Conservation (phyloP, 2,888 invertebrate genomes). For the Phanerotoma sp. region DNA sequence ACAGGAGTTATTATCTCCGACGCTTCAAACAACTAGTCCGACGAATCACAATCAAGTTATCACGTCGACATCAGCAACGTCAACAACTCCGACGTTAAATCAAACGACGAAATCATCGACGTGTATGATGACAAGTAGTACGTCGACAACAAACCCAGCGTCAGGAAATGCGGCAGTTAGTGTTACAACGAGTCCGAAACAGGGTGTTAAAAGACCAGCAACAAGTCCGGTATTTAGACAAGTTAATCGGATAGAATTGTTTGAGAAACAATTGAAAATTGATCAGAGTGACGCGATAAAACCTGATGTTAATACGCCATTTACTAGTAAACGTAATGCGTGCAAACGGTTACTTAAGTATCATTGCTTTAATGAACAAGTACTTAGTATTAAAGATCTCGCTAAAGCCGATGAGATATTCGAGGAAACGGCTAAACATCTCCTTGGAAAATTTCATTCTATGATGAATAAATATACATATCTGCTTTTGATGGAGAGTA, state of each 20-base stretch:
- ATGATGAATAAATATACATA: conserved; percentile 75
- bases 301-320: conserved; percentile 74
- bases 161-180: no score
- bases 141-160: neutral
- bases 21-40: conserved; percentile 26
- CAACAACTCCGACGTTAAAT: no score
- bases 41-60: conserved; percentile 28
- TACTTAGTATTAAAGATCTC: conserved; percentile 65
- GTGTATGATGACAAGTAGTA: no score
- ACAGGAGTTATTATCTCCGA: conserved; percentile 49
- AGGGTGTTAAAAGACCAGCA: conserved; percentile 55
- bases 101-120: no score
- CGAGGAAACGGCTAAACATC: conserved; percentile 67
- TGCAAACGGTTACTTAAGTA: conserved; percentile 74
- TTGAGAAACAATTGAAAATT: conserved; percentile 73
- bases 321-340: conserved; percentile 71
- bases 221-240: conserved; percentile 50
- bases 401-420: conserved; percentile 71
- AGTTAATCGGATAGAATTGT: conserved; percentile 56
- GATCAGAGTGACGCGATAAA: conserved; percentile 74
- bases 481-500: conserved; percentile 74
- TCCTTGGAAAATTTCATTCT: conserved; percentile 69
- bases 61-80: no score
- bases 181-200: conserved; percentile 44
- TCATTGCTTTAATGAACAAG: conserved; percentile 73